A percentile compares a stretch with the other conserved stretches of the same genome.
Evolutionary conservation across 2,113 vertebrate genomes (phyloP).

Genomic region (Salvelinus fontinalis): DNA sequence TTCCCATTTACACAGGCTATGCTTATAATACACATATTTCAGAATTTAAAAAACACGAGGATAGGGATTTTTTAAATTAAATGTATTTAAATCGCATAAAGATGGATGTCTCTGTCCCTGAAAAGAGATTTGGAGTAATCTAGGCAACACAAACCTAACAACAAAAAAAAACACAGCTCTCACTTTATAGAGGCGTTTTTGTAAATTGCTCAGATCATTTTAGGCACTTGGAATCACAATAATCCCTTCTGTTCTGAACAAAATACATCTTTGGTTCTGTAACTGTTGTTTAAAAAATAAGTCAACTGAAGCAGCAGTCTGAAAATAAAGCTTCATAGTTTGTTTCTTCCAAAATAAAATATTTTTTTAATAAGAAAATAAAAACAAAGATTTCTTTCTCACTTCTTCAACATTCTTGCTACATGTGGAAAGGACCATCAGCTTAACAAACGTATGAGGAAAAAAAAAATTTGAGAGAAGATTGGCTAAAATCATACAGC

Average conservation of each 20-base stretch:
- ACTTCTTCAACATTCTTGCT: constrained; percentile 50
- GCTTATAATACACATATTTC: not conserved
- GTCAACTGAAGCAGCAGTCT: constrained; percentile 60
- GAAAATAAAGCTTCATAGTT: constrained; percentile 57
- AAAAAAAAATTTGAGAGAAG: constrained; percentile 33
- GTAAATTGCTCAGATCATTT: constrained; percentile 64
- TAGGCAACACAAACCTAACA: constrained; percentile 59
- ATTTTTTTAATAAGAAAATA: constrained; percentile 22
- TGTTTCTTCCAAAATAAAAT: constrained; percentile 55
- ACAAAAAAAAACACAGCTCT: constrained; percentile 50
- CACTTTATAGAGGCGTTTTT: constrained; percentile 58
- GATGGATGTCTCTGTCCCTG: constrained; percentile 67
- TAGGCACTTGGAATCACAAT: constrained; percentile 77
- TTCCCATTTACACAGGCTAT: not conserved
- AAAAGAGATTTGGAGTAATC: constrained; percentile 65
- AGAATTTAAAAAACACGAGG: constrained; percentile 32
- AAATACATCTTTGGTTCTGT: constrained; percentile 77
- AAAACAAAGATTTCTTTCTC: constrained; percentile 37
- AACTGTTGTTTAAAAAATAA: constrained; percentile 54
- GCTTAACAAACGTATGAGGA: constrained; percentile 60
- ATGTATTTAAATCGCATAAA: constrained; percentile 73
- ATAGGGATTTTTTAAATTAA: constrained; percentile 59
- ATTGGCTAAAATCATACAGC: constrained; percentile 75
- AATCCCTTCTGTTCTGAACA: constrained; percentile 67
- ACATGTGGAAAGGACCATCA: constrained; percentile 73